Conservation (phyloP, 2,888 invertebrate genomes). For the Dolichopus griseipennis region DNA sequence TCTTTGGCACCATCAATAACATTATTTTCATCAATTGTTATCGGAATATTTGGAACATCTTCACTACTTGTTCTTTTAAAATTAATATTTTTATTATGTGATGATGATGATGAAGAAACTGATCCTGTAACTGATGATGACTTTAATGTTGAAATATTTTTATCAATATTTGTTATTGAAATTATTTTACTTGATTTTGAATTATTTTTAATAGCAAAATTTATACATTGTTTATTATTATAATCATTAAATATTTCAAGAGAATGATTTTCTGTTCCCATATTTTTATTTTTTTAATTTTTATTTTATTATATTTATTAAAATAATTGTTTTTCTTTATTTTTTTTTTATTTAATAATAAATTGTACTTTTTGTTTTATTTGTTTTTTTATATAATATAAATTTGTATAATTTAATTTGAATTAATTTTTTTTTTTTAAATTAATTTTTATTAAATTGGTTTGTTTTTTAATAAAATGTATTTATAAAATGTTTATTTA, state of each 20-base stretch:
- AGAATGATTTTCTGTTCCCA: not conserved
- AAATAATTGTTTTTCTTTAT: not conserved
- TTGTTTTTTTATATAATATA: no score
- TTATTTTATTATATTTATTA: not conserved
- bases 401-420: no score
- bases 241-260: not conserved
- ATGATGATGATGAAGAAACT: no score
- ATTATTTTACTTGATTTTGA: not conserved
- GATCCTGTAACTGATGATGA: no score
- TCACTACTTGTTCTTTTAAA: not conserved
- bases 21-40: slow-evolving; percentile 58
- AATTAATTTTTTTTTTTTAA: no score
- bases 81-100: not conserved
- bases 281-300: not conserved
- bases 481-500: no score
- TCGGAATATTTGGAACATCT: slow-evolving; percentile 43
- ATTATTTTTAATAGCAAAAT: not conserved
- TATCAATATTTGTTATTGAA: no score
- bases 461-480: no score
- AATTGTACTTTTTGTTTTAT: no score
- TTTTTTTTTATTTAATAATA: not conserved
- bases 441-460: no score
- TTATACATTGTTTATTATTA: not conserved
- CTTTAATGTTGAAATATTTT: no score
- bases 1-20: slow-evolving; percentile 57